phyloP scores from a whole-genome alignment of 2,888 invertebrate species.

The Barypeithes pellucidus region DNA sequence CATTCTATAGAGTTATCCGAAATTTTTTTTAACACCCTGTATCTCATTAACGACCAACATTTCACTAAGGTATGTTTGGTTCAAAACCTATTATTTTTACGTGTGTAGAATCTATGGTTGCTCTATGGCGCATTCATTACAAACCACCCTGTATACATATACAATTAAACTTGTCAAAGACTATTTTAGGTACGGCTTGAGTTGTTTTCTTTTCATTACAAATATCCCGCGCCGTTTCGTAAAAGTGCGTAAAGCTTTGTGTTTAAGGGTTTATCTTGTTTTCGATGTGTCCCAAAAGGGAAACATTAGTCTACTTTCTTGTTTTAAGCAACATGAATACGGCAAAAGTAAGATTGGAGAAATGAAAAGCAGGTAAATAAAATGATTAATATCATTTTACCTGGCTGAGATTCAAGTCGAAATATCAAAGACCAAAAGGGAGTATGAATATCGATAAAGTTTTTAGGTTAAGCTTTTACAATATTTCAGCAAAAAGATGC shows the following conservation, averaged over 20 bases:
- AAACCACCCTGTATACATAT: no score
- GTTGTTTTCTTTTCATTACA: no score
- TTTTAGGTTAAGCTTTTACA: conserved; percentile 29
- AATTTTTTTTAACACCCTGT: no score
- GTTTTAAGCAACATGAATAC: conserved; percentile 13
- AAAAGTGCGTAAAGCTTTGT: background rate
- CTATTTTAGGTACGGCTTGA: no score
- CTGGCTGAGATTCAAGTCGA: conserved; percentile 37
- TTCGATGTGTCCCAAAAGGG: background rate
- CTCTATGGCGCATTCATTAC: no score
- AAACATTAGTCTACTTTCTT: conserved; percentile 20
- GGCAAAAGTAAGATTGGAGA: conserved; percentile 42
- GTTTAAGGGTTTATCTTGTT: conserved; percentile 5
- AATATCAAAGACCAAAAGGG: conserved; percentile 39
- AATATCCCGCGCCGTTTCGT: background rate
- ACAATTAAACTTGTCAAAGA: no score
- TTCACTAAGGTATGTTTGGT: no score
- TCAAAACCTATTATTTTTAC: no score
- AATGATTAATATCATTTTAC: conserved; percentile 50
- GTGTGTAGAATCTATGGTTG: no score
- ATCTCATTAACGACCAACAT: no score
- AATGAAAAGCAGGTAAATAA: conserved; percentile 39
- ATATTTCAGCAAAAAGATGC: conserved; percentile 20
- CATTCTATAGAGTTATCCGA: no score
- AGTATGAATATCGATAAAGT: conserved; percentile 42